Evolutionary conservation across 2,797 vertebrate genomes (phyloP).

Genomic region (Sebastes cheni): DNA sequence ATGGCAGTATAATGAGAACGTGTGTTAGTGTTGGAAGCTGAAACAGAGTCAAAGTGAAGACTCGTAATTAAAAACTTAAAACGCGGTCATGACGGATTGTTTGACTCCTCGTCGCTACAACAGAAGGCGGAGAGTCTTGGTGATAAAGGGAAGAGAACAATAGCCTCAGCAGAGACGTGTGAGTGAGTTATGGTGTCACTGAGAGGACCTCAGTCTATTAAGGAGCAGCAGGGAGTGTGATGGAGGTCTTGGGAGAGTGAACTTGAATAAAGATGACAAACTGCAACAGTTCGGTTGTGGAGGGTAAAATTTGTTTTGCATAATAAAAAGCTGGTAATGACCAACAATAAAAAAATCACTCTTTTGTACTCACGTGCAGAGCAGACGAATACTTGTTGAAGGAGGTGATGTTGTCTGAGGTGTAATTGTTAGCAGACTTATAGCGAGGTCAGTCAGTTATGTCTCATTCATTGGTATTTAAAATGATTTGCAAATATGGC

Average conservation of each 20-base stretch:
- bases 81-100: neutral
- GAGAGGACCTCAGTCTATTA: constrained; percentile 70
- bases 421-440: constrained; percentile 61
- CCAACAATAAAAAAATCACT: constrained; percentile 39
- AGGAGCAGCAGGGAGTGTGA: constrained; percentile 68
- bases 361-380: constrained; percentile 22
- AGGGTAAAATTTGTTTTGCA: constrained; percentile 61
- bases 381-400: constrained; percentile 10
- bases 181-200: constrained; percentile 73
- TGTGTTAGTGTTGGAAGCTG: neutral
- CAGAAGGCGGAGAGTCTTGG: constrained; percentile 1
- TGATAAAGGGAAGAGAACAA: constrained; percentile 59
- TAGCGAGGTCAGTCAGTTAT: constrained; percentile 64
- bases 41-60: neutral
- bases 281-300: constrained; percentile 27
- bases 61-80: neutral
- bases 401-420: constrained; percentile 65
- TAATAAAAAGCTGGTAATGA: constrained; percentile 58
- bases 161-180: constrained; percentile 41
- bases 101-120: neutral
- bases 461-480: constrained; percentile 78
- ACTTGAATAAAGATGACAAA: constrained; percentile 76
- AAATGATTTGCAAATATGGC: constrained; percentile 82
- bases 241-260: constrained; percentile 66
- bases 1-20: neutral